phyloP scores from a whole-genome alignment of 2,113 vertebrate species.

The Sebastes schlegelii region DNA sequence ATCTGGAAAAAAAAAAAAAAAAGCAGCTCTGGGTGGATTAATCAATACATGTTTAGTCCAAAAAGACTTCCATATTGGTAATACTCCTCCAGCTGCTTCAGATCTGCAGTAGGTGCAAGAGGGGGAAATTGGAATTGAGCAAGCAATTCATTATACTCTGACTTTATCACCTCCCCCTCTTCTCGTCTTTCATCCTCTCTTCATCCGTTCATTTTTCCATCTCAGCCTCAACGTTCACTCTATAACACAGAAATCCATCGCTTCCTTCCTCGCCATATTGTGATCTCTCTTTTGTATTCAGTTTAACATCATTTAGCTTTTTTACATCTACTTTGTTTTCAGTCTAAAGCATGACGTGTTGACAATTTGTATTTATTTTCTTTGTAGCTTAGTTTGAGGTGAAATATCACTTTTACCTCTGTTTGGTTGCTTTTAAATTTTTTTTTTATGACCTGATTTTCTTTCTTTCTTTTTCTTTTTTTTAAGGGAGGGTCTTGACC shows the following conservation, averaged over 20 bases:
- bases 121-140: conserved; percentile 76
- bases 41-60: conserved; percentile 58
- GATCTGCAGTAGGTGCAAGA: conserved; percentile 74
- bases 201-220: conserved; percentile 62
- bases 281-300: conserved; percentile 71
- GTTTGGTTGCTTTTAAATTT: conserved; percentile 26
- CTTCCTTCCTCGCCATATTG: conserved; percentile 81
- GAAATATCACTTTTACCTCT: conserved; percentile 78
- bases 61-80: conserved; percentile 60
- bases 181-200: conserved; percentile 57
- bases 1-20: conserved; percentile 55
- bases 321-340: conserved; percentile 36
- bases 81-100: conserved; percentile 63
- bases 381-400: conserved; percentile 81
- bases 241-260: conserved; percentile 55
- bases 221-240: conserved; percentile 57
- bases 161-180: conserved; percentile 65
- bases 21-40: conserved; percentile 57
- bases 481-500: conserved; percentile 56
- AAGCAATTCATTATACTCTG: conserved; percentile 68
- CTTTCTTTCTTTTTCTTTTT: conserved; percentile 34
- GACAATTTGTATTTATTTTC: conserved; percentile 37
- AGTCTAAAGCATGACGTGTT: conserved; percentile 67
- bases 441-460: conserved; percentile 16
- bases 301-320: conserved; percentile 73